phyloP scores from a whole-genome alignment of 2,113 vertebrate genomes.

The Chascanopsetta lugubris region DNA sequence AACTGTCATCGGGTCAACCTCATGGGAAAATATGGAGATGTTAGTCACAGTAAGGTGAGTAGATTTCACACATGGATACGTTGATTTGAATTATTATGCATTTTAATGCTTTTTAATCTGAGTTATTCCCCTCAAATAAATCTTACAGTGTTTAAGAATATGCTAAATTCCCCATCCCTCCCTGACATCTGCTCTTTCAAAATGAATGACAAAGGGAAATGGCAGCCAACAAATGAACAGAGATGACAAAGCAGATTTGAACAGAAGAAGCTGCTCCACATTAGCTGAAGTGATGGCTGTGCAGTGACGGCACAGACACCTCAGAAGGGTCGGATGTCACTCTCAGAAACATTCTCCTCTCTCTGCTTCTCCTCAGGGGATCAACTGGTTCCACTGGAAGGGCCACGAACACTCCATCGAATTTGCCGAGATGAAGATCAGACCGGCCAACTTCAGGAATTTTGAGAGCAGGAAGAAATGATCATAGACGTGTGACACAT shows the following conservation, averaged over 20 bases:
- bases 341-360: neutral
- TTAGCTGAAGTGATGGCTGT: no score
- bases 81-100: neutral
- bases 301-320: neutral
- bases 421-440: slow-evolving; percentile 96
- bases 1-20: slow-evolving; percentile 97
- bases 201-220: no score
- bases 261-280: no score
- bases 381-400: slow-evolving; percentile 99
- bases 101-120: no score
- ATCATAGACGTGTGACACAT: slow-evolving; percentile 75
- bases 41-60: slow-evolving; percentile 93
- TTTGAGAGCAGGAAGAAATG: slow-evolving; percentile 90
- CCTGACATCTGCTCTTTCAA: no score
- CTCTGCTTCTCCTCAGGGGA: slow-evolving; percentile 81
- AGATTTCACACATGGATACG: neutral
- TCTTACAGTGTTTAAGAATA: no score
- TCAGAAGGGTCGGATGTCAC: neutral
- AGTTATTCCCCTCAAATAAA: no score
- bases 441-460: slow-evolving; percentile 90
- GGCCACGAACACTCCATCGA: slow-evolving; percentile 94
- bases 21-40: slow-evolving; percentile 93
- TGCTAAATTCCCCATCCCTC: no score
- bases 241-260: no score
- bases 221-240: no score